Evolutionary conservation across 2,888 invertebrate species (phyloP), one percentile per base, ranked within the genome.

Genomic region (Acanthosoma haemorrhoidale): DNA sequence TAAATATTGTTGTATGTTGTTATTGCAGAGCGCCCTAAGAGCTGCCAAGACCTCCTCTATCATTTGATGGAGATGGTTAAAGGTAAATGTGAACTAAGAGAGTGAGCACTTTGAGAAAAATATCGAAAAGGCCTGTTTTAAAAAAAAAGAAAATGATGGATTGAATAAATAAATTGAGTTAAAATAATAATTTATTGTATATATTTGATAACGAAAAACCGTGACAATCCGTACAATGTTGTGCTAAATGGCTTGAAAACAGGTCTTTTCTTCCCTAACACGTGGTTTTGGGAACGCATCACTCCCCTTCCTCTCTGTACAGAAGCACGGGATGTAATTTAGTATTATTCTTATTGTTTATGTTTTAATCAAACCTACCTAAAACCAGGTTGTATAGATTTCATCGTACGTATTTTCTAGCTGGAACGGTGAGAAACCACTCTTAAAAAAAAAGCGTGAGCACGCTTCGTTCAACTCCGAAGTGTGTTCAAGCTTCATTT

Each of bases 51-150:
- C 29, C 68, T 72, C 16, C 70, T 72, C 51, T 70, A 70, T 59
- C 72, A 72, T 70, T 59, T 72, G 68, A 68, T 72, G 72, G 72
- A 72, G 64, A 70, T 72, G 58, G 72, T 72, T 38, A 72, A 72
- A 72, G 72, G 72, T 72, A 72, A 72, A 64, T 58, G n/a, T 41
- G 36, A 41, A 39, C 25, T 31, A 29, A 29, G 29, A 15, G 67
- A 67, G 67, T 67, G 67, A 36, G 67, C 67, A 67, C 67, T 41
- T 25, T 41, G 29, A 51, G 29, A 51, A 51, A n/a, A 8, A 4
- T n/a, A 6, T 43, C 29, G 25, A 29, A 51, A 51, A 51, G 51
- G 51, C 25, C 25, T 15, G 51, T 51, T 51, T 51, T 51, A n/a
- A 25, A 11, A 39, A 16, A 5, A 16, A 16, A 38, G 15, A 38